Conservation (phyloP, 1,140 invertebrate genomes). For the Drosophila sproati region DNA sequence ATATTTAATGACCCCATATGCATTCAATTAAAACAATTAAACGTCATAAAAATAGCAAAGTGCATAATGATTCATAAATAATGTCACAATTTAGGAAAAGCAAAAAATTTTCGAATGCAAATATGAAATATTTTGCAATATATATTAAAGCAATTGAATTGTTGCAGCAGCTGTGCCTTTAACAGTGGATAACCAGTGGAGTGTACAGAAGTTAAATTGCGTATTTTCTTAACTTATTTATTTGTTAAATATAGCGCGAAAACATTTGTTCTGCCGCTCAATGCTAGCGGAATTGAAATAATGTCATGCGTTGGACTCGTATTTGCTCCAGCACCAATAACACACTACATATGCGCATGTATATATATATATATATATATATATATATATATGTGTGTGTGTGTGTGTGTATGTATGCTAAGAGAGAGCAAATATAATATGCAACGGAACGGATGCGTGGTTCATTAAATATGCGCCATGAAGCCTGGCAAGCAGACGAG, state of each 20-base stretch:
- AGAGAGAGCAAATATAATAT: conserved; percentile 68
- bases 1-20: conserved; percentile 68
- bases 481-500: conserved; percentile 60
- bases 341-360: not conserved
- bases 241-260: conserved; percentile 68
- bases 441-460: conserved; percentile 63
- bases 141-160: conserved; percentile 62
- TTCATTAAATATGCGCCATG: conserved; percentile 80
- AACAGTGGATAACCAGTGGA: not conserved
- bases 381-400: not conserved
- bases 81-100: conserved; percentile 58
- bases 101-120: conserved; percentile 25
- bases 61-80: conserved; percentile 59
- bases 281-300: conserved; percentile 29
- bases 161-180: not conserved
- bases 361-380: not conserved
- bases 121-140: conserved; percentile 68
- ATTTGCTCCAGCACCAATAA: conserved; percentile 11
- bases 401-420: not conserved
- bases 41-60: conserved; percentile 63
- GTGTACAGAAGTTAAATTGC: not conserved
- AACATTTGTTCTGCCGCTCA: conserved; percentile 52
- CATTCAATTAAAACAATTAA: conserved; percentile 77
- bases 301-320: conserved; percentile 3
- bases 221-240: conserved; percentile 37